Percentiles rank a stretch among this genome's conserved stretches.
phyloP scores from a whole-genome alignment of 2,797 vertebrate species.

The Rhinoraja longicauda region DNA sequence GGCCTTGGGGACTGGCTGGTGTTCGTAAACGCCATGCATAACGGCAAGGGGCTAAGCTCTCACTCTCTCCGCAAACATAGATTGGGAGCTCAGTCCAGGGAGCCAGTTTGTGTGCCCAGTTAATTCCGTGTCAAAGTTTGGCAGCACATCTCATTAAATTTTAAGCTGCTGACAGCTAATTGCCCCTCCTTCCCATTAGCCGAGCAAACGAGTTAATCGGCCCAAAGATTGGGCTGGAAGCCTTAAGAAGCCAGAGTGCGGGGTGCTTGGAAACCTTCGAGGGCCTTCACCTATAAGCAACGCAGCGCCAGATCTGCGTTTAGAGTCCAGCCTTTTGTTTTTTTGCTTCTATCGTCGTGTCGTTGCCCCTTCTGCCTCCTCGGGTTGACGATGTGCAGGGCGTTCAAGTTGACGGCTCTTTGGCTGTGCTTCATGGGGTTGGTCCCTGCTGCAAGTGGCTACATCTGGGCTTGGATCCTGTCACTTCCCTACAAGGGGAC shows the following conservation, averaged over 20 bases:
- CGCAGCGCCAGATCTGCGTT: too few relatives aligned
- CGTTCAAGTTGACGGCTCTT: background rate
- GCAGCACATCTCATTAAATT: conserved; percentile 51
- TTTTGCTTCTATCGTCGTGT: too few relatives aligned
- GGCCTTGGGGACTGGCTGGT: background rate
- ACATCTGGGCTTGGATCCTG: conserved; percentile 55
- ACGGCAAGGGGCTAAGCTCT: background rate
- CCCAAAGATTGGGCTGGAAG: conserved; percentile 35
- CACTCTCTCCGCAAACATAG: background rate
- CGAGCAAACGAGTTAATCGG: conserved; percentile 50
- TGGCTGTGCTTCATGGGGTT: conserved; percentile 40
- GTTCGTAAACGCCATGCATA: background rate
- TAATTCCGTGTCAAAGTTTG: conserved; percentile 38
- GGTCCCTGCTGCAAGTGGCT: conserved; percentile 39
- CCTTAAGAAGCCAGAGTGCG: conserved; percentile 43
- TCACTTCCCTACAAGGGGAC: conserved; percentile 48
- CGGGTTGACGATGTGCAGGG: background rate
- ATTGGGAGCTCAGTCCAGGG: background rate
- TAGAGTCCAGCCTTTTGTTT: background rate
- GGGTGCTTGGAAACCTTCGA: background rate
- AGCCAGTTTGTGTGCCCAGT: conserved; percentile 46
- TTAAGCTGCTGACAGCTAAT: conserved; percentile 56
- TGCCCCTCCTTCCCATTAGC: conserved; percentile 53
- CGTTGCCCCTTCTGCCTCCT: too few relatives aligned
- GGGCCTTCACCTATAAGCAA: background rate